Percentiles rank a stretch among this genome's conserved stretches.
Conservation (phyloP, 2,888 invertebrate species). For the Malachius bipustulatus region DNA sequence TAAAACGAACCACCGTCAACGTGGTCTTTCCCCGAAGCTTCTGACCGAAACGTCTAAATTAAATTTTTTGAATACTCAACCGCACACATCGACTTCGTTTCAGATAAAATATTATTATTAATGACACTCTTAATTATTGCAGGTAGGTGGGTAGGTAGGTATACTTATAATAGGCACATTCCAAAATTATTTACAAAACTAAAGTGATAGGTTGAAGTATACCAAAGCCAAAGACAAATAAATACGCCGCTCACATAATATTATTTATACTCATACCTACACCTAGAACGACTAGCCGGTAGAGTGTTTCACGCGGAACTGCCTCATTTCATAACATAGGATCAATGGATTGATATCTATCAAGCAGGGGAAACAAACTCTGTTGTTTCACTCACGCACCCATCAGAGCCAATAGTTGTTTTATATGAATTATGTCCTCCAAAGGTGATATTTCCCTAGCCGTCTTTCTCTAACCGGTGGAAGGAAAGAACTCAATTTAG, state of each 20-base stretch:
- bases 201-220: no score
- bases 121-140: no score
- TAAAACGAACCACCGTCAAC: constrained; percentile 5
- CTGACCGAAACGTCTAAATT: constrained; percentile 16
- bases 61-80: constrained; percentile 22
- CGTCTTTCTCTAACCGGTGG: background rate
- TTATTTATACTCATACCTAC: no score
- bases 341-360: constrained; percentile 17
- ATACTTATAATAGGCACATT: no score
- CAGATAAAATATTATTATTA: no score
- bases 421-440: constrained; percentile 11
- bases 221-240: no score
- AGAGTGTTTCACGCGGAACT: constrained; percentile 22
- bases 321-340: constrained; percentile 19
- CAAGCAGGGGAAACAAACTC: constrained; percentile 20
- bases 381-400: constrained; percentile 23
- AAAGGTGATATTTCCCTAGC: background rate
- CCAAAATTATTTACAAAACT: no score
- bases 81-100: constrained; percentile 21
- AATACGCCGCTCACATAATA: no score
- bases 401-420: constrained; percentile 17
- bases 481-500: no score
- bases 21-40: constrained; percentile 7
- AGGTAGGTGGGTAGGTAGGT: no score
- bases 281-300: constrained; percentile 18